Evolutionary conservation across 2,113 vertebrate species (phyloP), one percentile per base, ranked within the genome.

Genomic region (Lampris megalopsis): DNA sequence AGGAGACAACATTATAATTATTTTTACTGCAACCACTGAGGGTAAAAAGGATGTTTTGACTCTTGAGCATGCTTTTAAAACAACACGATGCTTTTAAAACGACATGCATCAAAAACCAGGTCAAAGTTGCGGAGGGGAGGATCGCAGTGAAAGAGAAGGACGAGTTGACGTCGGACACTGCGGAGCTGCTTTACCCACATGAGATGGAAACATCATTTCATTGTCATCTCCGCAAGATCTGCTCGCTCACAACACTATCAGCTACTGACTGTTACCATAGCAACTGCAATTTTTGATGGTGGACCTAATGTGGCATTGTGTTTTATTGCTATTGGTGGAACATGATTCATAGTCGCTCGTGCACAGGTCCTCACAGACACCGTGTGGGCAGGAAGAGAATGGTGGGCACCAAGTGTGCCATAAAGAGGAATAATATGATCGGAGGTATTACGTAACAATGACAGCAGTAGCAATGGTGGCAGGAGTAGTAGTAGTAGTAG

Each of bases 211-310:
- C 45, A 77, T 86, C 37, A 81, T 86, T 82, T 83, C 53, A 81
- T 75, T 65, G 75, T 80, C 69, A 83, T 83, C 66, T 68, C 84
- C 81, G 71, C 72, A 76, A 79, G 78, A 85, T 69, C 57, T 85
- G 84, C 83, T 90, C 81, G 80, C 80, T 90, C 72, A 87, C 60
- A 77, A 78, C 77, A 81, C 71, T 45, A 56, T 68, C 80, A 50
- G 50, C 76, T 43, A 57, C 83, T 52, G 74, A 57, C 72, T 75
- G 93, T 94, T 92, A 76, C 93, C 90, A 91, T 92, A 90, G 93
- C 87, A 94, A 94, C 93, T 76, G 79, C 83, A 92, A 80, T 87
- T 87, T 90, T 86, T 88, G 83, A 88, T 81, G 87, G 74, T 79
- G 85, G 86, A 91, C 85, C 83, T 87, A 83, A 87, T 85, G 81